Base-by-base conservation (phyloP, 2,797 vertebrate species). In the Picus viridis region DNA sequence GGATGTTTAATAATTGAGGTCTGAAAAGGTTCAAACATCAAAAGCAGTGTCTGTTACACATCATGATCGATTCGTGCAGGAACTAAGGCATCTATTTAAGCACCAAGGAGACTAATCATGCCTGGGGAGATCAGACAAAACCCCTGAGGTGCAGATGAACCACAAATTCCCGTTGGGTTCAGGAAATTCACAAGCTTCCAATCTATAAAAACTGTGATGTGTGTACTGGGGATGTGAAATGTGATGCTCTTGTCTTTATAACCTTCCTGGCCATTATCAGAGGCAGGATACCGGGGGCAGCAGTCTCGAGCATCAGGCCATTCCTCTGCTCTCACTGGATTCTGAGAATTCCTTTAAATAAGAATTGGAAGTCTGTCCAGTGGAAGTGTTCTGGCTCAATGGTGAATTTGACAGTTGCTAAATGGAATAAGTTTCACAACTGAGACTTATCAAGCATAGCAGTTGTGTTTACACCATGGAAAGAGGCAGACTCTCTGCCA, bases 1-100 rank as follows among this genome's bases (percentile, higher is more conserved):
- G 69, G 54, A 57, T 68, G 85, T 73, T 82, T 74, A 76, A 83
- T 70, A 89, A 79, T 5, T 53, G 49, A 86, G 39, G 58, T 61
- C 73, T 71, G 67, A 94, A 94, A 86, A 71, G 15, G 27, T 77
- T 73, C 69, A 67, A 74, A 45, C 58, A 49, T 67, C 90, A 89
- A 91, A 91, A 88, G 77, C 65, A 71, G 65, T 74, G 74, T 26
- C 58, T 68, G 29, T 59, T 85, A 39, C 5, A 61, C 17, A 71
- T 67, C 58, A 2, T 24, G 70, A 85, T 9, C 74, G 51, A 84
- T 63, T 95, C 68, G 34, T 2, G 27, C 11, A 70, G 57, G 47
- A 88, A 20, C n/a, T 63, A 27, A 88, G 32, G 57, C 53, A 83
- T 22, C 34, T 39, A 19, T 68, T 81, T 63, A 79, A 95, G 82